Conservation (phyloP, 1,140 invertebrate genomes). For the Scaptomyza pallida region DNA sequence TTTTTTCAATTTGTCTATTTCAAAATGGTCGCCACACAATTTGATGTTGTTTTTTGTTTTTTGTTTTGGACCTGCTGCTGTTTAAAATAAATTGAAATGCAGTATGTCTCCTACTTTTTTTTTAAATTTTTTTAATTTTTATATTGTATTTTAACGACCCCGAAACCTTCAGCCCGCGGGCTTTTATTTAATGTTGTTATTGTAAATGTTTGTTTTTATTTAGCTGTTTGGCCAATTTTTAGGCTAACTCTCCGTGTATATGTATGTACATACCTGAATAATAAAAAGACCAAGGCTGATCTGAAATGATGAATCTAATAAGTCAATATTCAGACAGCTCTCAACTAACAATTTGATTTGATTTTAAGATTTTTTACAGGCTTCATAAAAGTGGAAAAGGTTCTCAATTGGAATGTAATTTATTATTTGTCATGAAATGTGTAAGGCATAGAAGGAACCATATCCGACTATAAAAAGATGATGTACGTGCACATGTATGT, state of each 20-base stretch:
- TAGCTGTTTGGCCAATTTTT: not conserved
- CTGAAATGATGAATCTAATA: not conserved
- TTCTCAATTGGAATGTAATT: too few species aligned
- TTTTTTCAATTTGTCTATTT: constrained; percentile 13
- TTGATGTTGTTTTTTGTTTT: constrained; percentile 20
- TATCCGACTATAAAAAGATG: too few species aligned
- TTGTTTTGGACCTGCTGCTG: constrained; percentile 32
- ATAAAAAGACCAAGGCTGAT: not conserved
- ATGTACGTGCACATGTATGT: too few species aligned
- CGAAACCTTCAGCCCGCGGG: constrained; percentile 45
- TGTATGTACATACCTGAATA: not conserved
- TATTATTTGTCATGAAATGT: too few species aligned
- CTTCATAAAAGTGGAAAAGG: too few species aligned
- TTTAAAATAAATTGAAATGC: constrained; percentile 70
- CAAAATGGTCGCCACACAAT: constrained; percentile 60
- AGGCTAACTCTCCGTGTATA: not conserved
- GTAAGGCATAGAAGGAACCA: too few species aligned
- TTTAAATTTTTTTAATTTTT: too few species aligned
- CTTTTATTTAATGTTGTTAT: constrained; percentile 11
- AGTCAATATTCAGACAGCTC: not conserved
- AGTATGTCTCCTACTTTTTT: constrained; percentile 50
- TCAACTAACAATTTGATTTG: not conserved
- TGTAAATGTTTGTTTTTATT: constrained; percentile 4
- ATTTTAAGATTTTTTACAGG: not conserved
- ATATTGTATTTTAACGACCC: constrained; percentile 22